Evolutionary conservation across 2,888 invertebrate genomes (phyloP).

Genomic region (Xylocampa areola): DNA sequence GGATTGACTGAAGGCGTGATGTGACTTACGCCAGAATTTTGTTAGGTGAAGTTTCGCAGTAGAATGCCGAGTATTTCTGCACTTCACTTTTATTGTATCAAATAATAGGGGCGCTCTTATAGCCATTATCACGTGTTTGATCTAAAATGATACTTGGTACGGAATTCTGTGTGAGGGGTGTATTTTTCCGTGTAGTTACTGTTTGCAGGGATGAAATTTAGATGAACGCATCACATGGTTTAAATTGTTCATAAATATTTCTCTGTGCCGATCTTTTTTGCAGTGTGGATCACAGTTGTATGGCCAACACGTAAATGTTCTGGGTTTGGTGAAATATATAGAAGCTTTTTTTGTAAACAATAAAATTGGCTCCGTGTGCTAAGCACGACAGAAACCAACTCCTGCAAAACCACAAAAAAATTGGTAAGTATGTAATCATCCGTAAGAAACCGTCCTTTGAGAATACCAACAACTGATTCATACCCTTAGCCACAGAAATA

Average conservation of each 20-base stretch:
- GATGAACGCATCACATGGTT: background rate
- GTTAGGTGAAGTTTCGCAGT: conserved; percentile 75
- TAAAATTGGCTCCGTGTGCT: too few relatives aligned
- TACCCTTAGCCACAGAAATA: too few relatives aligned
- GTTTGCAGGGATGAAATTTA: conserved; percentile 49
- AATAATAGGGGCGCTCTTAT: conserved; percentile 90
- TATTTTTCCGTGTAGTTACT: conserved; percentile 70
- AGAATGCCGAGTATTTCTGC: conserved; percentile 89
- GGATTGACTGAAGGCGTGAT: conserved; percentile 36
- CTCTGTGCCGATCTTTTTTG: too few relatives aligned
- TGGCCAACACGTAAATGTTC: too few relatives aligned
- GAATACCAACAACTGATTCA: too few relatives aligned
- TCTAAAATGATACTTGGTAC: conserved; percentile 88
- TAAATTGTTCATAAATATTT: background rate
- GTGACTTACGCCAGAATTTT: conserved; percentile 70
- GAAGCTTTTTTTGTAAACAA: too few relatives aligned
- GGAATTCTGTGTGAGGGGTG: conserved; percentile 71
- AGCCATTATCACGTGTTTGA: conserved; percentile 89
- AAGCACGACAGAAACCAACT: too few relatives aligned
- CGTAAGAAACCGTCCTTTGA: too few relatives aligned
- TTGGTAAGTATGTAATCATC: too few relatives aligned
- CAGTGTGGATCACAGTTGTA: too few relatives aligned
- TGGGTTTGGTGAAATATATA: too few relatives aligned
- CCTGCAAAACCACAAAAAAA: too few relatives aligned
- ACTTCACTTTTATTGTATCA: conserved; percentile 90